These are phyloP conservation scores for Dryadula phaetusa DNA, from an alignment of 2,888 invertebrate species.

Conservation along the genomic window DNA sequence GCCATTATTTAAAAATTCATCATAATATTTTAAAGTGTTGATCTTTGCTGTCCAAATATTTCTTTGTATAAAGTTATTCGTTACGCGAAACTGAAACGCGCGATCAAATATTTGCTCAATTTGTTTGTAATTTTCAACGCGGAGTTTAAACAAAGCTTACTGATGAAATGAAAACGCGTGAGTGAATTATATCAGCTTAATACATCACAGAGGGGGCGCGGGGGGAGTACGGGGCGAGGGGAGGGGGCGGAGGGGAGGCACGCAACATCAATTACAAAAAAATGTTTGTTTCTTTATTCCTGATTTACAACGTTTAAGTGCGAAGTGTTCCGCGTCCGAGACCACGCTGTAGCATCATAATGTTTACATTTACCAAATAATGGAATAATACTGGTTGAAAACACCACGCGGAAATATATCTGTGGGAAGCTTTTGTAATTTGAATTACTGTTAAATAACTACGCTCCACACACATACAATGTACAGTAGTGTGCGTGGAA, in stretches of 20 bases:
- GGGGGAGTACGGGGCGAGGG: neutral
- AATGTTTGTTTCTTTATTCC: slow-evolving; percentile 7
- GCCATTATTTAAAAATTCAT: slow-evolving; percentile 11
- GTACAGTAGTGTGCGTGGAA: neutral
- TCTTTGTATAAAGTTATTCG: slow-evolving; percentile 1
- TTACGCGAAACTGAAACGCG: slow-evolving; percentile 1
- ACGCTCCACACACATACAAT: neutral
- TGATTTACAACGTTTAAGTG: slow-evolving; percentile 3
- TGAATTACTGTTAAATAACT: neutral
- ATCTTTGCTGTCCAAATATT: slow-evolving; percentile 8
- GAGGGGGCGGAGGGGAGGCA: neutral
- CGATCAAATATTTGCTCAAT: slow-evolving; percentile 24
- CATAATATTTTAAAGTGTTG: neutral
- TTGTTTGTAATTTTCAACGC: slow-evolving; percentile 22
- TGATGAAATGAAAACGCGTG: slow-evolving; percentile 9
- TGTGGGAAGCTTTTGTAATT: neutral
- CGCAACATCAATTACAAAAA: slow-evolving; percentile 3
- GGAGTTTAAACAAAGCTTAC: slow-evolving; percentile 19
- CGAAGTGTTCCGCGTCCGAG: neutral
- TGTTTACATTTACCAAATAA: neutral
- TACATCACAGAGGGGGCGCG: neutral
- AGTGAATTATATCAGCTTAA: slow-evolving; percentile 17
- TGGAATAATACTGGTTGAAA: neutral
- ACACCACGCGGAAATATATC: neutral
- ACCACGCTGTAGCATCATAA: neutral